phyloP scores from a whole-genome alignment of 2,797 vertebrate genomes.

The Phoeniculus purpureus region DNA sequence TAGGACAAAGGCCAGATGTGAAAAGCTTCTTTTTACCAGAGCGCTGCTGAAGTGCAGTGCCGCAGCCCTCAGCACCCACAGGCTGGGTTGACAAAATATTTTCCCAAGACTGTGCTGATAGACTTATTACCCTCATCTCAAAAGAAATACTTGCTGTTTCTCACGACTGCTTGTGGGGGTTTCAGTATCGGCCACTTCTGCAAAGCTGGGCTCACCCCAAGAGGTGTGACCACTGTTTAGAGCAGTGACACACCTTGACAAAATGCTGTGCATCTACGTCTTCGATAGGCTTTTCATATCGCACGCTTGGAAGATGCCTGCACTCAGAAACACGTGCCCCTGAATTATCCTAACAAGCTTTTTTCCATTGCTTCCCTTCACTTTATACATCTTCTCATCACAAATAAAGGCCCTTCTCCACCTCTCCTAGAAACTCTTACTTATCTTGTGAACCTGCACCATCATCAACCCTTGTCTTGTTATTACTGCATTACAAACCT shows the following conservation, averaged over 20 bases:
- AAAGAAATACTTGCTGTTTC: not conserved
- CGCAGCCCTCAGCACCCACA: not conserved
- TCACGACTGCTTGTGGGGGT: not conserved
- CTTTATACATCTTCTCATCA: not conserved
- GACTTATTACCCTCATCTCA: not conserved
- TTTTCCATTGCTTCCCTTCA: not conserved
- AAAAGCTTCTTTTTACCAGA: not conserved
- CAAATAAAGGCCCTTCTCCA: not conserved
- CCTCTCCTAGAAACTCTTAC: not conserved
- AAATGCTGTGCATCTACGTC: not conserved
- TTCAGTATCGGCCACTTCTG: not conserved
- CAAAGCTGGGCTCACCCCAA: not conserved
- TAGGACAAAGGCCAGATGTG: not conserved
- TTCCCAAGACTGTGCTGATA: slow-evolving; percentile 11
- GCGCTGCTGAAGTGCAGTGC: not conserved
- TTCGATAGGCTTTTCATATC: not conserved
- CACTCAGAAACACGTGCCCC: not conserved
- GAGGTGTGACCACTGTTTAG: not conserved
- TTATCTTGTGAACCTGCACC: not conserved
- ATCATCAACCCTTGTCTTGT: not conserved
- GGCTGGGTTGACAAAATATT: slow-evolving; percentile 1
- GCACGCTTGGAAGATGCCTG: not conserved
- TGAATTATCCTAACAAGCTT: not conserved
- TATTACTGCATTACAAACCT: not conserved
- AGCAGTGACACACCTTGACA: not conserved